Base-by-base conservation (phyloP, 2,888 invertebrate genomes). In the Stenodema calcarata region DNA sequence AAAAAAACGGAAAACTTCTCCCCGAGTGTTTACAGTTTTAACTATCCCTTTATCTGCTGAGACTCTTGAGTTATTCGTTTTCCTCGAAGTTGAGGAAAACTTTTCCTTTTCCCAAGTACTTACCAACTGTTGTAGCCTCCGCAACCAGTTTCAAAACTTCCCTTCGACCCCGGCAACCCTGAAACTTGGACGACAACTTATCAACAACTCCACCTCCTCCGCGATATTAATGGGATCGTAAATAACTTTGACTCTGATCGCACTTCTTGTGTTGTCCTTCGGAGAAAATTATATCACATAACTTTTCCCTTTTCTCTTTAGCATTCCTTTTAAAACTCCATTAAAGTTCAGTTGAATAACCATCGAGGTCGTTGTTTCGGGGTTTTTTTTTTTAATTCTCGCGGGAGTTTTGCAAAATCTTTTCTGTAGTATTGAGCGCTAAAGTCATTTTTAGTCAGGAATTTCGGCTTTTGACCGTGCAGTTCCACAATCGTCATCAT, bases 221-320 rank as follows among this genome's bases (percentile, higher is more conserved):
- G n/a, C 30, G 80, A 80, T 80, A 80, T 80, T 80, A 80, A 80
- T 80, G 80, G 80, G 80, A 54, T 80, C 80, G 80, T 50, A 80
- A 80, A 80, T 80, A 80, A 80, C 80, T 80, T 80, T 47, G 80
- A 54, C 80, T 50, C 80, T 50, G 80, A 80, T 80, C 80, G 80
- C 80, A 30, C 80, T 42, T 44, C 80, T 47, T 50, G 47, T 50
- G 80, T 80, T 80, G 80, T 80, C 80, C 80, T 80, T 80, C 80
- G 35, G 50, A 54, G 78, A n/a, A 78, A 80, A 80, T 80, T 80
- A 80, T 50, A 80, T 54, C 80, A 47, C 50, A 47, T 80, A 54
- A 80, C 42, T 30, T 50, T 78, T 80, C 47, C 28, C n/a, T 50
- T 27, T 27, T 42, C 23, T 16, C 11, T 44, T 78, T 78, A 44